Percentiles rank a stretch among this genome's conserved stretches.
Evolutionary conservation across 2,888 invertebrate genomes (phyloP).

Genomic region (Schrankia costaestrigalis): DNA sequence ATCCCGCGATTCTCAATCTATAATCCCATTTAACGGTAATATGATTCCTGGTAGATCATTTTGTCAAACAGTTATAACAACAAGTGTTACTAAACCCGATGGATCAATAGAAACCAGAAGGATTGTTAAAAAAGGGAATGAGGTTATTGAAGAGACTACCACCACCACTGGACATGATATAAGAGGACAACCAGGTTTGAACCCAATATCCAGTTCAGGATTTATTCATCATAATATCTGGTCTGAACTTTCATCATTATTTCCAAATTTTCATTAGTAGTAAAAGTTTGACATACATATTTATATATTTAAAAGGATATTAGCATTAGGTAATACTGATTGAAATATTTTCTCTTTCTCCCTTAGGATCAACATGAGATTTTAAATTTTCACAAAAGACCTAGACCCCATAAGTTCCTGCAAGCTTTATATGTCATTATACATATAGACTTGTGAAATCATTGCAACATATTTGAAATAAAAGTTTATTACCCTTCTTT

Average conservation of each 20-base stretch:
- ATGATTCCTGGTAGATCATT: slow-evolving; percentile 61
- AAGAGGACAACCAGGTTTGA: slow-evolving; percentile 42
- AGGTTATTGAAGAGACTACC: slow-evolving; percentile 62
- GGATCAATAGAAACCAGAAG: slow-evolving; percentile 64
- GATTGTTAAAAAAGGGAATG: slow-evolving; percentile 67
- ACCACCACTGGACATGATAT: slow-evolving; percentile 42
- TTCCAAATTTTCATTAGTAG: slow-evolving; percentile 58
- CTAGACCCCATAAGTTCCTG: too few relatives aligned
- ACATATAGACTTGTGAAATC: too few relatives aligned
- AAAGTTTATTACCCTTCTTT: too few relatives aligned
- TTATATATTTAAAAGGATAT: slow-evolving; percentile 17
- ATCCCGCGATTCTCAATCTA: slow-evolving; percentile 17
- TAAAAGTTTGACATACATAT: slow-evolving; percentile 9
- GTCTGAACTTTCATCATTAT: slow-evolving; percentile 56
- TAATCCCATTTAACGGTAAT: slow-evolving; percentile 49
- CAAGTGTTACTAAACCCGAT: slow-evolving; percentile 66
- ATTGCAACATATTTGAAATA: too few relatives aligned
- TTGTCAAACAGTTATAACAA: slow-evolving; percentile 70
- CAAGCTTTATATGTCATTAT: too few relatives aligned
- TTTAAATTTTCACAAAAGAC: too few relatives aligned
- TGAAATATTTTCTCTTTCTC: too few relatives aligned
- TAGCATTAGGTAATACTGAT: slow-evolving; percentile 17
- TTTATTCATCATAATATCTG: slow-evolving; percentile 44
- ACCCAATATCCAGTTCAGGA: slow-evolving; percentile 42
- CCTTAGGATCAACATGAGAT: too few relatives aligned